phyloP scores from a whole-genome alignment of 2,888 invertebrate species.

The Habrosyne pyritoides region DNA sequence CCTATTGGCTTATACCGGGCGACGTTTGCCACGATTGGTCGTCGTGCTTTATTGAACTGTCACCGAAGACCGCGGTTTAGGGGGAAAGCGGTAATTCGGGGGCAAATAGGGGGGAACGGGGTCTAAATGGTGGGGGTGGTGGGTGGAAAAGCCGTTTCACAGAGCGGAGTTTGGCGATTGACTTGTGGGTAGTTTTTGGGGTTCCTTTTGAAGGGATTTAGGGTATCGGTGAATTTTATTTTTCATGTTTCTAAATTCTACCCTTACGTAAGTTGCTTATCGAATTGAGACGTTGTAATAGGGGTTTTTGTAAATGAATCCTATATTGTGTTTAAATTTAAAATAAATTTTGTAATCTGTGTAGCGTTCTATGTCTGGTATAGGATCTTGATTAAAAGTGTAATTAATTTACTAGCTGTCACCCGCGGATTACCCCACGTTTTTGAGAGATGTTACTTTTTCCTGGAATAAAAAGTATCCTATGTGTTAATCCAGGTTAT shows the following conservation, averaged over 20 bases:
- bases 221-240: conserved; percentile 6
- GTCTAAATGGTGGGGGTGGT: conserved; percentile 46
- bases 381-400: no score
- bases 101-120: conserved; percentile 59
- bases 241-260: conserved; percentile 8
- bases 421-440: no score
- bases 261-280: background rate
- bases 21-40: conserved; percentile 83
- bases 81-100: conserved; percentile 79
- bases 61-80: conserved; percentile 80
- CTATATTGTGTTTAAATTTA: no score
- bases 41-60: conserved; percentile 82
- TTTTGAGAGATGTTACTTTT: no score
- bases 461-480: no score
- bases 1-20: conserved; percentile 83
- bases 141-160: conserved; percentile 62
- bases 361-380: no score
- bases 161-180: conserved; percentile 81
- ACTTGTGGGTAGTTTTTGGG: conserved; percentile 82
- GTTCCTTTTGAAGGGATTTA: conserved; percentile 60
- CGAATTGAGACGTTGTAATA: background rate
- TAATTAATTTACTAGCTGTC: no score
- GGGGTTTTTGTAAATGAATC: background rate
- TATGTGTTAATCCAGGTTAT: no score
- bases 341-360: no score